These are phyloP conservation scores for Eulimnadia texana DNA, from an alignment of 1,140 invertebrate species.

Conservation along the genomic window DNA sequence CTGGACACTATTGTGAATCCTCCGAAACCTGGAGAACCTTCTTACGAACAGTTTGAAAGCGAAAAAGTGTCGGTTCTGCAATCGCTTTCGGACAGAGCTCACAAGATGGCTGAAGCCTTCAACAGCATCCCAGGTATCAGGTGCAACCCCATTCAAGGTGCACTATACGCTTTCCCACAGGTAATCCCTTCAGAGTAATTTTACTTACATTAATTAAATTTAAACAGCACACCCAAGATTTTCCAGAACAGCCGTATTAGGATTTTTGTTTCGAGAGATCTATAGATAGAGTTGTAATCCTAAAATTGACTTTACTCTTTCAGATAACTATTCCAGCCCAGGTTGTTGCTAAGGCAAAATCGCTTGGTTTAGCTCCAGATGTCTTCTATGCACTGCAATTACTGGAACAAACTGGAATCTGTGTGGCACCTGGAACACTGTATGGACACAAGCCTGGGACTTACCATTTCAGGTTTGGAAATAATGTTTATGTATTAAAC, in stretches of 20 bases:
- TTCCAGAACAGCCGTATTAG: not conserved
- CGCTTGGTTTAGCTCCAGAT: constrained; percentile 57
- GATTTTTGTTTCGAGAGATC: not conserved
- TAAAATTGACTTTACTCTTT: not conserved
- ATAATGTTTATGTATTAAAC: constrained; percentile 8
- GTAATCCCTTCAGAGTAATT: no score
- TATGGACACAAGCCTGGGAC: constrained; percentile 90
- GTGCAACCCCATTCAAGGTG: constrained; percentile 73
- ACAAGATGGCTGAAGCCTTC: constrained; percentile 76
- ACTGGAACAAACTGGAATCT: constrained; percentile 80
- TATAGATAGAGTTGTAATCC: not conserved
- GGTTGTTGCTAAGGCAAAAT: constrained; percentile 60
- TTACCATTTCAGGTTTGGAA: constrained; percentile 68
- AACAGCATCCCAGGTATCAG: constrained; percentile 71
- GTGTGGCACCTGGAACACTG: constrained; percentile 81
- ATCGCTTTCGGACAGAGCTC: constrained; percentile 58
- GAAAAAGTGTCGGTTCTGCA: constrained; percentile 70
- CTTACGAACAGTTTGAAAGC: constrained; percentile 52
- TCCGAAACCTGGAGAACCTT: constrained; percentile 64
- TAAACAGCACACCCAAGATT: no score
- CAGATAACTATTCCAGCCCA: constrained; percentile 38
- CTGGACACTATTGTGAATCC: constrained; percentile 65
- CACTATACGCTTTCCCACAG: constrained; percentile 94
- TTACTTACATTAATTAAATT: no score
- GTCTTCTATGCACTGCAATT: constrained; percentile 87